phyloP scores from a whole-genome alignment of 2,888 invertebrate species.

The Macrophya alboannulata region DNA sequence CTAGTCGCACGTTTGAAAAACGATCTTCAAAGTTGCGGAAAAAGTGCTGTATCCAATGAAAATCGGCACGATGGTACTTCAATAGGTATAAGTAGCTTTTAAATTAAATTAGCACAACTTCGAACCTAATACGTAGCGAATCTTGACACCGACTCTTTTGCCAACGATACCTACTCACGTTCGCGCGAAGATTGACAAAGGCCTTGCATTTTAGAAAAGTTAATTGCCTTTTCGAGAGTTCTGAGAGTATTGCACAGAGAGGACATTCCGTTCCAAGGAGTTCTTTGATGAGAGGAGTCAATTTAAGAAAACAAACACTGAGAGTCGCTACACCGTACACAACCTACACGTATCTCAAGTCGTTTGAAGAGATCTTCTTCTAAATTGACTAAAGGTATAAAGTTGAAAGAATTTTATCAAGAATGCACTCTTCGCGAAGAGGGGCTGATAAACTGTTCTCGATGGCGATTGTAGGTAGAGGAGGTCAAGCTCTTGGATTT shows the following conservation, averaged over 20 bases:
- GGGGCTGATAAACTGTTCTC: neutral
- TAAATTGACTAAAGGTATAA: neutral
- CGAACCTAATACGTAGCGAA: constrained; percentile 30
- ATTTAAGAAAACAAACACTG: neutral
- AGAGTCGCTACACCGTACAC: neutral
- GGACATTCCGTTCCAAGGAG: constrained; percentile 9
- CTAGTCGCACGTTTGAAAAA: neutral
- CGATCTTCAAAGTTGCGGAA: neutral
- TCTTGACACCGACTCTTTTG: constrained; percentile 31
- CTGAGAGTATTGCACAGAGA: neutral
- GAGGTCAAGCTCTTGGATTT: constrained; percentile 20
- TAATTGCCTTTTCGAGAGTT: constrained; percentile 36
- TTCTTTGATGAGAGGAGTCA: constrained; percentile 19
- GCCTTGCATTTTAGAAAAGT: constrained; percentile 22
- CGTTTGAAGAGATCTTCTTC: neutral
- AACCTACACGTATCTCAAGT: neutral
- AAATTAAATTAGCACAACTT: constrained; percentile 20
- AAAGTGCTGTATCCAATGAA: neutral
- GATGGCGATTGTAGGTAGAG: neutral
- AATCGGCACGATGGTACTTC: neutral
- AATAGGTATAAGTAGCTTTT: neutral
- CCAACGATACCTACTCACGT: neutral
- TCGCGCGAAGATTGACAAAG: constrained; percentile 26
- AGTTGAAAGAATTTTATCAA: neutral
- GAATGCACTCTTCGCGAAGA: neutral